Conservation (phyloP, 2,888 invertebrate species). For the Trissoscelio sp. region DNA sequence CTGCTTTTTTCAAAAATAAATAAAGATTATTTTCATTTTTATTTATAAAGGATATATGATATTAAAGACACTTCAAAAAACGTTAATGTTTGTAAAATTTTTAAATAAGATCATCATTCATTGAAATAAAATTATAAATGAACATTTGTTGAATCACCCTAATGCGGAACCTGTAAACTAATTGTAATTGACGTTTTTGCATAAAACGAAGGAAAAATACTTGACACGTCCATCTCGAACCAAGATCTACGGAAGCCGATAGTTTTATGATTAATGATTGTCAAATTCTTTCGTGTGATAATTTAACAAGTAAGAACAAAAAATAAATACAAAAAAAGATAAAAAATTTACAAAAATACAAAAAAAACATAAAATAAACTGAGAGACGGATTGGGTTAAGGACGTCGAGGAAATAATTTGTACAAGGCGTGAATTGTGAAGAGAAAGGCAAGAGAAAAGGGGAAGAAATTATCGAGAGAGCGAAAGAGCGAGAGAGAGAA, state of each 20-base stretch:
- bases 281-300: slow-evolving; percentile 61
- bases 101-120: no score
- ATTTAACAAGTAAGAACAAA: slow-evolving; percentile 50
- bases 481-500: slow-evolving; percentile 46
- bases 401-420: slow-evolving; percentile 64
- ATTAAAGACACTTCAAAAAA: no score
- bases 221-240: slow-evolving; percentile 1
- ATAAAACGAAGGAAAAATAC: neutral
- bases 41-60: no score
- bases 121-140: no score
- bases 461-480: slow-evolving; percentile 54
- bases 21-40: no score
- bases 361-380: slow-evolving; percentile 51
- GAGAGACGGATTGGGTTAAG: slow-evolving; percentile 65
- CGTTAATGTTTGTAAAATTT: no score
- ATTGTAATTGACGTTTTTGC: slow-evolving; percentile 19
- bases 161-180: neutral
- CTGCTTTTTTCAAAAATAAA: no score
- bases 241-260: neutral
- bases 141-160: no score
- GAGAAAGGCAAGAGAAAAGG: slow-evolving; percentile 22
- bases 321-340: slow-evolving; percentile 46
- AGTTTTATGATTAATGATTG: slow-evolving; percentile 42
- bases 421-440: slow-evolving; percentile 17
- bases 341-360: slow-evolving; percentile 21